Base-by-base conservation (phyloP, 2,113 vertebrate species). In the Coryphaenoides rupestris region DNA sequence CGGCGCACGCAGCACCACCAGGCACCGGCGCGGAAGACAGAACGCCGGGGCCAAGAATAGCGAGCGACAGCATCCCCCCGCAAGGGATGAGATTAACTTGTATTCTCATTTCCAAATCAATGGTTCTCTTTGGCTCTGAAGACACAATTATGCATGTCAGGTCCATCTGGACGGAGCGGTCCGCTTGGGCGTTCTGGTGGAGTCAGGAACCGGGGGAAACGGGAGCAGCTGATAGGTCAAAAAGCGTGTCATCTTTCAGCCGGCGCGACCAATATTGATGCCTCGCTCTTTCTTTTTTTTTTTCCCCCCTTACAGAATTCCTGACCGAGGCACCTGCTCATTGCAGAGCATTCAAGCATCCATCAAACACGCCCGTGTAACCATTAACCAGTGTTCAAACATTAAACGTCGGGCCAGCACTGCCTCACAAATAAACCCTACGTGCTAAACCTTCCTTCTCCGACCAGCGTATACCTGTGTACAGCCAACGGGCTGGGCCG, bases 341-440 rank as follows among this genome's bases (percentile, higher is more conserved):
- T 69, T 74, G 70, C 65, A 60, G 59, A 74, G 54, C 62, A 60
- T 63, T 9, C 50, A 57, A 21, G 21, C 24, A 26, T 16, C 52
- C 23, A 47, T 56, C 57, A 40, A 55, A 60, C 58, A 26, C 53
- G 50, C 33, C 26, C 47, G 71, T 76, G 46, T 74, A 72, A 78
- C 74, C 65, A 75, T 80, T 72, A 75, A 84, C 72, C 55, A 19
- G 24, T 56, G 66, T 77, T 72, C 72, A 77, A 72, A 76, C 68
- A 40, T 13, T 40, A 40, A 7, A 13, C 33, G 33, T 40, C 33
- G 33, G 33, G 9, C 33, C 28, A 7, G 2, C 33, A 40, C 33
- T 40, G 33, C 33, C n/a, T 40, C 7, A 40, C 33, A 40, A 40
- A 40, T 7, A 40, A 40, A 2, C 33, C 33, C 33, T 10, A 13